Conservation (phyloP, 2,113 vertebrate genomes). For the Corythaeola cristata region DNA sequence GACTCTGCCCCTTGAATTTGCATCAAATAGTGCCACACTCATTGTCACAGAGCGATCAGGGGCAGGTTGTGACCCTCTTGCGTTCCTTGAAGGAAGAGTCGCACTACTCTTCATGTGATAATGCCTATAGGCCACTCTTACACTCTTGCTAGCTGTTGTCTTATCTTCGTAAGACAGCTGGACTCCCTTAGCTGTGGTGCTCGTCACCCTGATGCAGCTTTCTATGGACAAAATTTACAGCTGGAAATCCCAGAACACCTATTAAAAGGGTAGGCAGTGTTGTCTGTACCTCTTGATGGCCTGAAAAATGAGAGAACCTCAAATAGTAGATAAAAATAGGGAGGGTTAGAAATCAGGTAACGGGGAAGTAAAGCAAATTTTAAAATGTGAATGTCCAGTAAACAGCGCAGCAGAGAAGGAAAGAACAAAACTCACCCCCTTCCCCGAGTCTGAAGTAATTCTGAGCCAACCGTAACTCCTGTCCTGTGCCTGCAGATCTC, state of each 20-base stretch:
- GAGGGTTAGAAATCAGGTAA: background rate
- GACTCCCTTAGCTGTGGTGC: background rate
- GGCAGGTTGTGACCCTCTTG: background rate
- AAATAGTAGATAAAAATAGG: background rate
- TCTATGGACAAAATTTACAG: background rate
- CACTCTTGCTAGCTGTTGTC: background rate
- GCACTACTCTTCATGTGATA: accelerated
- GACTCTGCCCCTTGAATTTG: accelerated
- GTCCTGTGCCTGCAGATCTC: background rate
- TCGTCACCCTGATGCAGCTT: accelerated
- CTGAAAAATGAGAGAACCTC: background rate
- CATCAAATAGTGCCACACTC: background rate
- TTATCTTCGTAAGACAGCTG: background rate
- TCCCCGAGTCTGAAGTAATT: background rate
- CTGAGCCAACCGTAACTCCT: background rate
- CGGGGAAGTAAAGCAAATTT: background rate
- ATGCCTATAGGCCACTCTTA: background rate
- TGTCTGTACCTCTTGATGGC: background rate
- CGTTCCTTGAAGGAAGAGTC: background rate
- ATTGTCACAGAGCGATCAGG: background rate
- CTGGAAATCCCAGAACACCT: background rate
- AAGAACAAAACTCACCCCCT: background rate
- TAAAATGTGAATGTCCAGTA: background rate
- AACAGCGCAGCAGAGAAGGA: background rate
- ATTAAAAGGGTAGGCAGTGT: background rate